These are phyloP conservation scores for Siphonodentalium dalli DNA, from an alignment of 2,888 invertebrate species.

Conservation along the genomic window DNA sequence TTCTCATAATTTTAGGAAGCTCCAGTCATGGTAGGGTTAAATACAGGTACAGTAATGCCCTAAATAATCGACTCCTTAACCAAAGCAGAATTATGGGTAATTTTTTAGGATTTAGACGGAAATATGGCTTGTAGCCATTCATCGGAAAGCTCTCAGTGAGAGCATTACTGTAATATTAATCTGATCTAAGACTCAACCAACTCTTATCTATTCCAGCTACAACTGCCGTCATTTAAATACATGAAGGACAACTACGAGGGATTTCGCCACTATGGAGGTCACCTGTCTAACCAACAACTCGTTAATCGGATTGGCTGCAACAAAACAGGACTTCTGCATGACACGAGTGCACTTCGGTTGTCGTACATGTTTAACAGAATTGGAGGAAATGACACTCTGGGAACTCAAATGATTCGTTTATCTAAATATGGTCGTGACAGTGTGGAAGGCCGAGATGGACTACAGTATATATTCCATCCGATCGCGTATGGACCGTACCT, in stretches of 20 bases:
- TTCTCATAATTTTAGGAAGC: too few species aligned
- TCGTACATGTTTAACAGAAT: slow-evolving; percentile 56
- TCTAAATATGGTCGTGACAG: slow-evolving; percentile 58
- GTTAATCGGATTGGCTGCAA: slow-evolving; percentile 41
- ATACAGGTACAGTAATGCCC: too few species aligned
- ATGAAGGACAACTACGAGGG: slow-evolving; percentile 55
- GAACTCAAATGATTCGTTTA: slow-evolving; percentile 46
- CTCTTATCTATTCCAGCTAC: slow-evolving; percentile 53
- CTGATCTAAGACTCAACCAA: too few species aligned
- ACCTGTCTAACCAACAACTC: slow-evolving; percentile 47
- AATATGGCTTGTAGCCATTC: too few species aligned
- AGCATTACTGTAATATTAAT: too few species aligned
- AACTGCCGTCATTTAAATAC: slow-evolving; percentile 52
- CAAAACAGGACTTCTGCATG: slow-evolving; percentile 44
- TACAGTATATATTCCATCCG: slow-evolving; percentile 58
- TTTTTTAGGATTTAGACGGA: too few species aligned
- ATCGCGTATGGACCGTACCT: slow-evolving; percentile 60
- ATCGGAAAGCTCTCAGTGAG: too few species aligned
- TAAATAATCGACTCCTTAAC: too few species aligned
- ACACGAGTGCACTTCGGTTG: slow-evolving; percentile 58
- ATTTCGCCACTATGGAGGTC: slow-evolving; percentile 54
- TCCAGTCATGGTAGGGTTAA: too few species aligned
- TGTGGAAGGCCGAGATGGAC: slow-evolving; percentile 44
- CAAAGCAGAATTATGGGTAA: too few species aligned
- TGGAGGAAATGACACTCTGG: slow-evolving; percentile 55